Conservation (phyloP, 2,113 vertebrate genomes). For the Brachionichthys hirsutus region DNA sequence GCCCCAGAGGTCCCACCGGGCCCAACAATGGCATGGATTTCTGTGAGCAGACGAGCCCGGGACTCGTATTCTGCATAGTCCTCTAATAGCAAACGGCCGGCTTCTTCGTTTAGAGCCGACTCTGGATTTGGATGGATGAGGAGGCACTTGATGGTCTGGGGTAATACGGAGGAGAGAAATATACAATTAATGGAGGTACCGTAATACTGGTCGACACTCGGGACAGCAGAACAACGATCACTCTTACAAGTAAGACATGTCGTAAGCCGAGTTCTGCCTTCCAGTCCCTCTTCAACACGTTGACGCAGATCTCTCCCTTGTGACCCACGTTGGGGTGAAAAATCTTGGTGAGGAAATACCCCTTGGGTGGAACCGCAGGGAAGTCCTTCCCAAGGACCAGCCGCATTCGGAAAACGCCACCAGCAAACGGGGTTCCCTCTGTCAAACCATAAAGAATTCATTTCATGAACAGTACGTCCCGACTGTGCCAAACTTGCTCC, state of each 20-base stretch:
- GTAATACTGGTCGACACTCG: neutral
- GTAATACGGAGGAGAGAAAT: neutral
- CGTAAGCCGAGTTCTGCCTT: constrained; percentile 90
- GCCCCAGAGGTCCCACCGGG: constrained; percentile 69
- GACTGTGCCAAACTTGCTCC: constrained; percentile 11
- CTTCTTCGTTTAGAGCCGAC: constrained; percentile 90
- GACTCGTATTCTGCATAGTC: constrained; percentile 91
- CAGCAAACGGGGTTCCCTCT: constrained; percentile 92
- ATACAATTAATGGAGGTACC: neutral
- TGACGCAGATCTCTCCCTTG: constrained; percentile 93
- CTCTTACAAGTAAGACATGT: constrained; percentile 88
- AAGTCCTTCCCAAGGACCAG: constrained; percentile 92
- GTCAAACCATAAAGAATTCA: constrained; percentile 68
- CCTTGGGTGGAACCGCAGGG: constrained; percentile 89
- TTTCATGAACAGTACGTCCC: constrained; percentile 39
- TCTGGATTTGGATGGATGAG: constrained; percentile 93
- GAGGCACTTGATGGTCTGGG: constrained; percentile 92
- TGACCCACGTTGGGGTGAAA: constrained; percentile 92
- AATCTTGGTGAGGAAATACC: constrained; percentile 94
- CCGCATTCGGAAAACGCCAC: constrained; percentile 93
- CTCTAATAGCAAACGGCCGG: constrained; percentile 87
- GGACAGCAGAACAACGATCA: neutral
- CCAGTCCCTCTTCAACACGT: constrained; percentile 92
- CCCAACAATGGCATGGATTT: constrained; percentile 86
- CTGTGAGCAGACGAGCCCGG: constrained; percentile 85